Evolutionary conservation across 2,888 invertebrate species (phyloP).

Genomic region (Ceraclea dissimilis): DNA sequence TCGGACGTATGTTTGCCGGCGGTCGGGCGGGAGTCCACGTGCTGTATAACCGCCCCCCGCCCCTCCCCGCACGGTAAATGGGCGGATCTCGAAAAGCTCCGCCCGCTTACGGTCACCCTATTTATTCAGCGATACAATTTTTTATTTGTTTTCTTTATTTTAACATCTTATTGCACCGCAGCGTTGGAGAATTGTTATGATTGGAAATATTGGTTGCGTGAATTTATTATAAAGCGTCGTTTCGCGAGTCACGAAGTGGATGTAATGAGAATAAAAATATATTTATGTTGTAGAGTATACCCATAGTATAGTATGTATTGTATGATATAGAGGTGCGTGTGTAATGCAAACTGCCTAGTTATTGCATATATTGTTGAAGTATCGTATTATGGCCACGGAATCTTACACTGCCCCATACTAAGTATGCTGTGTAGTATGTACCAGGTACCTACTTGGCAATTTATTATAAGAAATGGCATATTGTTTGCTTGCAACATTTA

Average conservation of each 20-base stretch:
- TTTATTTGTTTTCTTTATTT: slow-evolving; percentile 12
- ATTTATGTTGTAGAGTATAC: no score
- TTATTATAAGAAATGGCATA: no score
- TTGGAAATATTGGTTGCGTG: slow-evolving; percentile 14
- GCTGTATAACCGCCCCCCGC: slow-evolving; percentile 29
- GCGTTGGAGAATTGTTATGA: slow-evolving; percentile 4
- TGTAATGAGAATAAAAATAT: background rate
- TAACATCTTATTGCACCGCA: slow-evolving; percentile 9
- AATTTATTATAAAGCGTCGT: slow-evolving; percentile 10
- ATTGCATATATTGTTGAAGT: background rate
- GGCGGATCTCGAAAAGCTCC: slow-evolving; percentile 28
- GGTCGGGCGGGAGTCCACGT: slow-evolving; percentile 17
- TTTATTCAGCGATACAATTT: background rate
- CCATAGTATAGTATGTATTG: background rate
- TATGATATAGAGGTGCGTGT: background rate
- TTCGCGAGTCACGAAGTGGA: slow-evolving; percentile 12
- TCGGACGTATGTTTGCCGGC: slow-evolving; percentile 27
- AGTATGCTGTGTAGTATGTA: no score
- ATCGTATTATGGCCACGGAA: no score
- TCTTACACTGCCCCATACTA: no score
- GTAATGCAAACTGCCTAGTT: background rate
- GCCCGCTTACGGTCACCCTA: slow-evolving; percentile 9
- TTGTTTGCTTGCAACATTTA: no score
- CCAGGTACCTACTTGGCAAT: no score
- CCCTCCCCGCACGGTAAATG: slow-evolving; percentile 46